Evolutionary conservation across 2,888 invertebrate genomes (phyloP).

Genomic region (Galeruca laticollis): DNA sequence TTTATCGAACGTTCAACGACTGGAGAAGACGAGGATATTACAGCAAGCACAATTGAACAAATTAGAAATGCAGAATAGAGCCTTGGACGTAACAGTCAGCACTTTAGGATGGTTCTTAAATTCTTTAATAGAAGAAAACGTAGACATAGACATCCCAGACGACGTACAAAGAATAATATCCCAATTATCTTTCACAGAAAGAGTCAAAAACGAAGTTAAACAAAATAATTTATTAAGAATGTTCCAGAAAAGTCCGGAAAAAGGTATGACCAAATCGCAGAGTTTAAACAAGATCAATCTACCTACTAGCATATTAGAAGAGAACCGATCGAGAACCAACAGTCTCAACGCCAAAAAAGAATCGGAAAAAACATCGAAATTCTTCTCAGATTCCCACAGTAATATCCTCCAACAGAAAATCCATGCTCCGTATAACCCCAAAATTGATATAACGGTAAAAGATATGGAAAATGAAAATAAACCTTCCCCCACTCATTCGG

Average conservation of each 20-base stretch:
- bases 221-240: conserved; percentile 60
- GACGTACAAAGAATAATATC: conserved; percentile 82
- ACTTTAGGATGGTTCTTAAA: conserved; percentile 81
- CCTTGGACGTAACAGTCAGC: conserved; percentile 80
- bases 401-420: conserved; percentile 74
- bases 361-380: conserved; percentile 63
- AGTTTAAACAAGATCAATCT: conserved; percentile 61
- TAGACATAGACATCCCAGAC: conserved; percentile 77
- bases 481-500: conserved; percentile 60
- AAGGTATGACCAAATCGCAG: conserved; percentile 62
- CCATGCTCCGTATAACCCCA: conserved; percentile 44
- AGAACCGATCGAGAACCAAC: conserved; percentile 55
- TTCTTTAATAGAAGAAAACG: conserved; percentile 74
- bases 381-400: conserved; percentile 78
- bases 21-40: conserved; percentile 75
- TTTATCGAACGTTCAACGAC: conserved; percentile 70
- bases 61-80: conserved; percentile 79
- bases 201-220: conserved; percentile 61
- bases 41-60: conserved; percentile 74
- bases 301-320: conserved; percentile 45
- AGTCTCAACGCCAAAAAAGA: conserved; percentile 55
- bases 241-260: conserved; percentile 58
- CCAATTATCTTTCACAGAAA: conserved; percentile 70
- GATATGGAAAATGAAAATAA: conserved; percentile 54
- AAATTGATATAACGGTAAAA: conserved; percentile 63